These are phyloP conservation scores for Cossypha heuglini DNA, from an alignment of 2,797 vertebrate genomes.

Conservation along the genomic window DNA sequence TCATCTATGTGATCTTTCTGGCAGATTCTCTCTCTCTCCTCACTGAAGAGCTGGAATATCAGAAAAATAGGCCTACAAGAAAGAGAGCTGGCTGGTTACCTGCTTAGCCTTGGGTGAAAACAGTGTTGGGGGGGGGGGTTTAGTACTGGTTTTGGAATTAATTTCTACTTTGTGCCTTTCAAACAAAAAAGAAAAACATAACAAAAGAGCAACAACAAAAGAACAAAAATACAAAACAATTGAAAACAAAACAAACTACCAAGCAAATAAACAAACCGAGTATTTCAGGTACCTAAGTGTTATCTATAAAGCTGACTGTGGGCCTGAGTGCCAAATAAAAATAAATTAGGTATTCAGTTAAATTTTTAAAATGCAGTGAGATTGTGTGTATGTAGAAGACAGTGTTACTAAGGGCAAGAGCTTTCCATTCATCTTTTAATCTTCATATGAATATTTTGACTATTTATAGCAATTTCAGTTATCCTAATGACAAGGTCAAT, in stretches of 20 bases:
- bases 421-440: not conserved
- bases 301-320: not conserved
- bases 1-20: not conserved
- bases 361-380: not conserved
- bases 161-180: not conserved
- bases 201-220: not conserved
- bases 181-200: not conserved
- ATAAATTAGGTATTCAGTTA: not conserved
- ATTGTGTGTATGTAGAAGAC: not conserved
- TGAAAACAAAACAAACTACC: not conserved
- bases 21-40: not conserved
- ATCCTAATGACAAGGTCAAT: not conserved
- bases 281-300: not conserved
- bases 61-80: not conserved
- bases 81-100: not conserved
- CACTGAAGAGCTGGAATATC: not conserved
- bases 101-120: not conserved
- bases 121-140: rapidly evolving
- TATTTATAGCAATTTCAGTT: not conserved
- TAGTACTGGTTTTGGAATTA: not conserved
- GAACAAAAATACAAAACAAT: not conserved
- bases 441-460: not conserved
- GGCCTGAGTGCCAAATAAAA: not conserved
- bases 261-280: not conserved
- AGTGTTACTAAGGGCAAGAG: not conserved